Base-by-base conservation (phyloP, 1,140 invertebrate species). In the Drosophila sucinea region DNA sequence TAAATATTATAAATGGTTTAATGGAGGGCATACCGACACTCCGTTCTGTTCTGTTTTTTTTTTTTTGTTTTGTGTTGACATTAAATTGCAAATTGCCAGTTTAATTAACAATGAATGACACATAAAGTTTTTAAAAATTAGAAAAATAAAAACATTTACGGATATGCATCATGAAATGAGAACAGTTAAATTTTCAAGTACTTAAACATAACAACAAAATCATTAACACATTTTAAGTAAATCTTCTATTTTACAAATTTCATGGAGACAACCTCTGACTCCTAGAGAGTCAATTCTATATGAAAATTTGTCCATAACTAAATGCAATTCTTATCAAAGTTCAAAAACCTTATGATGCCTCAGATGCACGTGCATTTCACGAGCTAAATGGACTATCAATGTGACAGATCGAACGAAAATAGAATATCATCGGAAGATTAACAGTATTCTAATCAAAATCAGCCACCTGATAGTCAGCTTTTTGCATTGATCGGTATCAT, bases 301-400 rank as follows among this genome's bases (percentile, higher is more conserved):
- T 17, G 17, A 17, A 17, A 17, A 17, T 17, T 17, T 17, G 17
- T 17, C 17, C 17, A 17, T 17, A 17, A 17, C 17, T 17, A 17
- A 17, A 17, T 17, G 0, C 17, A 17, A 17, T 57, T 51, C 44
- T 51, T 51, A 51, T 51, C 71, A 68, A 62, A 68, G 64, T 74
- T 68, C 57, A 25, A 38, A 61, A 62, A 62, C n/a, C 71, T 61
- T 75, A 38, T 75, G 71, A 67, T 54, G 17, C n/a, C 7, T 25
- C 35, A 41, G 54, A 60, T 4, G 44, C 23, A 51, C 44, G 44
- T 51, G 44, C 23, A 51, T 51, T 27, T 51, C 44, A 51, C 44
- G 44, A 51, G 23, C 44, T 51, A 1, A 51, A 51, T 51, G 23
- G 2, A 27, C 27, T 17, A 51, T 51, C 44, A 51, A 51, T 51